A percentile compares a stretch with the other conserved stretches of the same genome.
These are phyloP conservation scores for Coregonus ussuriensis DNA, from an alignment of 2,797 vertebrate species.

Conservation along the genomic window DNA sequence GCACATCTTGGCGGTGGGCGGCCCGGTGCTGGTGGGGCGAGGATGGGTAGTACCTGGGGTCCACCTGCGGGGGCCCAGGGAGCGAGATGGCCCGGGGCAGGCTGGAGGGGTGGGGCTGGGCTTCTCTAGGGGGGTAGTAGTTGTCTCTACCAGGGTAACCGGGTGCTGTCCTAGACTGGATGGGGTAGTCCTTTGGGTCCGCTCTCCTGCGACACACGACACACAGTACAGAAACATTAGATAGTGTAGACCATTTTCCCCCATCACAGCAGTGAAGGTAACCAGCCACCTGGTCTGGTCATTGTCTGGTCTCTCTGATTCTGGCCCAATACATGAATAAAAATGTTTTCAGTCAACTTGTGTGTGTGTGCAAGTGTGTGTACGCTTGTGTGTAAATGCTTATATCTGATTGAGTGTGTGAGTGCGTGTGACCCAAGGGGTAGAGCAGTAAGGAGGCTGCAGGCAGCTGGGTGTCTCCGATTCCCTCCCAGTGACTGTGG, in stretches of 20 bases:
- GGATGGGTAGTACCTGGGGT: constrained; percentile 67
- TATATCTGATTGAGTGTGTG: constrained; percentile 31
- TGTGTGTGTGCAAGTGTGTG: constrained; percentile 12
- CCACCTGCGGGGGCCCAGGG: constrained; percentile 63
- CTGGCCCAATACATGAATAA: too few relatives aligned
- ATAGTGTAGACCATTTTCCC: neutral
- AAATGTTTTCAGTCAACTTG: neutral
- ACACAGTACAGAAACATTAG: constrained; percentile 30
- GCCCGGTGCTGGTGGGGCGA: constrained; percentile 62
- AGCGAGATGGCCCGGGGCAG: constrained; percentile 48
- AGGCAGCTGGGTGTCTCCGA: constrained; percentile 65
- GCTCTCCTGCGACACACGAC: constrained; percentile 72
- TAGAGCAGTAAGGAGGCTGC: constrained; percentile 66
- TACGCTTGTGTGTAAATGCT: constrained; percentile 46
- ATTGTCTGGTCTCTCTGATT: too few relatives aligned
- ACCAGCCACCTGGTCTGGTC: too few relatives aligned
- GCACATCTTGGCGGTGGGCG: constrained; percentile 81
- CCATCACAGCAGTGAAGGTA: neutral
- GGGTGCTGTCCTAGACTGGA: constrained; percentile 66
- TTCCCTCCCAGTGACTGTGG: constrained; percentile 66
- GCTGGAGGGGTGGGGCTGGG: constrained; percentile 4
- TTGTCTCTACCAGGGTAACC: constrained; percentile 23
- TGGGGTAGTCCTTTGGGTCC: constrained; percentile 80
- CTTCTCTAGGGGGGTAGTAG: neutral
- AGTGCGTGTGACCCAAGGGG: constrained; percentile 53